Evolutionary conservation across 2,888 invertebrate genomes (phyloP), one percentile per base, ranked within the genome.

Genomic region (Idaea dimidiata): DNA sequence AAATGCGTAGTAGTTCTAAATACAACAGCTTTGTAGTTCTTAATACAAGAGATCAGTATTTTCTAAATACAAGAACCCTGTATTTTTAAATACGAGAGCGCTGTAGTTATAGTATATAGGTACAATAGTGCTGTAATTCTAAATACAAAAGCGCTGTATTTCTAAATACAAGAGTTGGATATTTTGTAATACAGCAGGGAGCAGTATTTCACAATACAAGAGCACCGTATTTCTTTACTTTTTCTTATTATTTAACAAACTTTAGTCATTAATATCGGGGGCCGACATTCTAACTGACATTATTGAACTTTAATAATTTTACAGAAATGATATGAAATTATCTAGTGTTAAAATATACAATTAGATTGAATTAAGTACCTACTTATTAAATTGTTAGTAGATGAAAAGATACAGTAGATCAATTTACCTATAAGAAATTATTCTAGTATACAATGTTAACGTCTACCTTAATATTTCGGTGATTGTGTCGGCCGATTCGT

Each of bases 241-340:
- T 43, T 43, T 43, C 43, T 43, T 43, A 43, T 77, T 81, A 79
- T 78, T 80, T 78, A 79, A 82, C 77, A 81, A 81, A 81, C 79
- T 77, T 81, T 84, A 83, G 83, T 84, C 82, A 82, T 77, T 79
- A 76, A 74, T 78, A 76, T 76, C 72, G 72, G 77, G 77, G 77
- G 75, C 76, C 63, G 74, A 71, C 74, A 71, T 58, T 43, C 43
- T 43, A 43, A 43, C 43, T 43, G 43, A 43, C 43, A 43, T 43
- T 43, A 43, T 43, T 43, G 43, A 43, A 43, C 43, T 43, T 14
- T 14, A 43, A 43, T 43, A 43, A 43, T 59, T 24, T 16, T 54
- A 31, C 31, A 14, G 8, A 43, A 10, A 43, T 14, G 43, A 7
- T 43, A 43, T 43, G 43, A 43, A 43, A 43, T 43, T 43, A 43